These are phyloP conservation scores for Montipora foliosa DNA, from an alignment of 64 coral and sea anemone species.

Conservation along the genomic window DNA sequence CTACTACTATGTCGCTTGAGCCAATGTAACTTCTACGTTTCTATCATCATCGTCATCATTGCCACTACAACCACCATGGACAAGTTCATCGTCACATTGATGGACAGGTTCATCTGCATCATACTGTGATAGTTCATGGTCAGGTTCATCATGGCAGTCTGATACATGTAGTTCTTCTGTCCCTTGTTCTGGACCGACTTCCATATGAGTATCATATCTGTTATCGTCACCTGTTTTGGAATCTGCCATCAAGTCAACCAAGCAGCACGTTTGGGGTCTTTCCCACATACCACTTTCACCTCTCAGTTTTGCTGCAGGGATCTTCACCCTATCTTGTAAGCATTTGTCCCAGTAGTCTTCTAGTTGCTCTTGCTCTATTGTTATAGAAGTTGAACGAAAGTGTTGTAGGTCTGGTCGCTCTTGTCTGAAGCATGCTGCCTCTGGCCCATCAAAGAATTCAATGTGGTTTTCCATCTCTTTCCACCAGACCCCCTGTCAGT, in stretches of 20 bases:
- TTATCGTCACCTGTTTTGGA: neutral
- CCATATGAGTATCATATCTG: neutral
- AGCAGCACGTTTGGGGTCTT: neutral
- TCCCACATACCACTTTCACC: conserved; percentile 17
- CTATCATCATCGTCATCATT: neutral
- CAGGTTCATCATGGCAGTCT: neutral
- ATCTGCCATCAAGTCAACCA: neutral
- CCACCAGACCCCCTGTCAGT: conserved; percentile 68
- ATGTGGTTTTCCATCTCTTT: conserved; percentile 8
- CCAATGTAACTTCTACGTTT: neutral
- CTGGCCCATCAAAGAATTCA: conserved; percentile 26
- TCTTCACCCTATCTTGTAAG: neutral
- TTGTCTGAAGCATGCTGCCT: neutral
- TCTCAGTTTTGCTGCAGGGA: conserved; percentile 6
- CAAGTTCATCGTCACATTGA: too few relatives aligned
- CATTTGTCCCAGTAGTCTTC: neutral
- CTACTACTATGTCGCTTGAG: neutral
- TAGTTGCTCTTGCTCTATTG: conserved; percentile 1
- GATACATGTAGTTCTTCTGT: neutral
- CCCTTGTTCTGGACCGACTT: neutral
- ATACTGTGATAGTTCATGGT: too few relatives aligned
- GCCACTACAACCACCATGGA: too few relatives aligned
- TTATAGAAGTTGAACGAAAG: conserved; percentile 1
- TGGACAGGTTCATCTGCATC: too few relatives aligned
- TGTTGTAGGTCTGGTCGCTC: conserved; percentile 19